phyloP scores from a whole-genome alignment of 2,797 vertebrate genomes.

The Acanthornis magna region DNA sequence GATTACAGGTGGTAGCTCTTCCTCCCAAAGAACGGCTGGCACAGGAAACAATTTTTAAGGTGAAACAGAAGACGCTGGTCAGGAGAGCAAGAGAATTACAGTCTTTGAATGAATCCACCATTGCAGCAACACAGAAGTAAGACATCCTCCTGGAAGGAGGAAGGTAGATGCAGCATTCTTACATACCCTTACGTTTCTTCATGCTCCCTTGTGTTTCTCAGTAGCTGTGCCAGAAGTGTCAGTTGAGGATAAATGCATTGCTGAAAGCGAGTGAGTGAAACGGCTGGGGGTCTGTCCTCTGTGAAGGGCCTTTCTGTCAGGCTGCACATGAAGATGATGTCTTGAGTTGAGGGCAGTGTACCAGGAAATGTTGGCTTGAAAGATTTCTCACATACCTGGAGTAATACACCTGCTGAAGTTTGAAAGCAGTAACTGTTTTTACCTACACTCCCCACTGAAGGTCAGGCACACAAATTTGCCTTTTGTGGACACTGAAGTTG shows the following conservation, averaged over 20 bases:
- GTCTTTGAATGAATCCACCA: not conserved
- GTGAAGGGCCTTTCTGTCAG: not conserved
- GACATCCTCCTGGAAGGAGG: not conserved
- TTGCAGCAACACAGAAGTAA: not conserved
- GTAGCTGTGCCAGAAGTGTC: not conserved
- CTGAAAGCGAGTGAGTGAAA: not conserved
- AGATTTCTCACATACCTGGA: not conserved
- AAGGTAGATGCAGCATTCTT: not conserved
- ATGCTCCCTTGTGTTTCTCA: not conserved
- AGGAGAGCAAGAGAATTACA: not conserved
- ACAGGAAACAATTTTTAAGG: not conserved
- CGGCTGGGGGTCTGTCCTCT: not conserved
- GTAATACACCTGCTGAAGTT: not conserved
- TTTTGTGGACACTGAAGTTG: not conserved
- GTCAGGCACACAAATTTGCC: not conserved
- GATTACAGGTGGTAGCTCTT: slow-evolving; percentile 40
- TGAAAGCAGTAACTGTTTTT: not conserved
- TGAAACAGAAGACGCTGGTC: not conserved
- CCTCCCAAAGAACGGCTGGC: slow-evolving; percentile 38
- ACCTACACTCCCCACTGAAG: not conserved
- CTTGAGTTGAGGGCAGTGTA: not conserved
- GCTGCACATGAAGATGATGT: not conserved
- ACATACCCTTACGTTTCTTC: not conserved
- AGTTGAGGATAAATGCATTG: accelerated
- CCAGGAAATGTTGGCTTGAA: not conserved